Conservation (phyloP, 2,888 invertebrate species). For the Geotrupes spiniger region DNA sequence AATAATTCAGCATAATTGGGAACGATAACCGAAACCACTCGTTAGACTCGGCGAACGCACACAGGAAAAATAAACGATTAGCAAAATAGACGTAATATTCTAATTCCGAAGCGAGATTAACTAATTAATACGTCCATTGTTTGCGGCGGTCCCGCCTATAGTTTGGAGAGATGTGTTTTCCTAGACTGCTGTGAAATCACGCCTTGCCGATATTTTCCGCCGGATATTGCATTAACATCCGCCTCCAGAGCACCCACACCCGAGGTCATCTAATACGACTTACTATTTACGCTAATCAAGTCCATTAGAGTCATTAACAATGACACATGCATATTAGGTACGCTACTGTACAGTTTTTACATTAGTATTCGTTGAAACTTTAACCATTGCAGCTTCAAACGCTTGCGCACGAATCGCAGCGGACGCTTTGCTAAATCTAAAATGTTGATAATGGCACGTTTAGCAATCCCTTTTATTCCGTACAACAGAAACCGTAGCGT, state of each 20-base stretch:
- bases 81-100: not conserved
- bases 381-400: too few species aligned
- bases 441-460: too few species aligned
- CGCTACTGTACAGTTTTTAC: not conserved
- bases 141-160: not conserved
- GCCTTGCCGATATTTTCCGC: slow-evolving; percentile 31
- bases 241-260: slow-evolving; percentile 30
- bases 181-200: slow-evolving; percentile 28
- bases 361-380: not conserved
- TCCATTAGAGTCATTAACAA: slow-evolving; percentile 2
- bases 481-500: too few species aligned
- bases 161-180: slow-evolving; percentile 5
- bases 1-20: too few species aligned
- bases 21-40: too few species aligned
- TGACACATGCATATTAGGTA: slow-evolving; percentile 1
- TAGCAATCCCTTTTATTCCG: too few species aligned
- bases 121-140: slow-evolving; percentile 6
- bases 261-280: slow-evolving; percentile 31
- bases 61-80: too few species aligned
- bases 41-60: too few species aligned
- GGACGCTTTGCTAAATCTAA: not conserved
- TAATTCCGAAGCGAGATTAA: slow-evolving; percentile 3
- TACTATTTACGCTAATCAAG: slow-evolving; percentile 9
- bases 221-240: slow-evolving; percentile 38
- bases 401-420: slow-evolving; percentile 1